Evolutionary conservation across 2,113 vertebrate genomes (phyloP).

Genomic region (Barbus barbus): DNA sequence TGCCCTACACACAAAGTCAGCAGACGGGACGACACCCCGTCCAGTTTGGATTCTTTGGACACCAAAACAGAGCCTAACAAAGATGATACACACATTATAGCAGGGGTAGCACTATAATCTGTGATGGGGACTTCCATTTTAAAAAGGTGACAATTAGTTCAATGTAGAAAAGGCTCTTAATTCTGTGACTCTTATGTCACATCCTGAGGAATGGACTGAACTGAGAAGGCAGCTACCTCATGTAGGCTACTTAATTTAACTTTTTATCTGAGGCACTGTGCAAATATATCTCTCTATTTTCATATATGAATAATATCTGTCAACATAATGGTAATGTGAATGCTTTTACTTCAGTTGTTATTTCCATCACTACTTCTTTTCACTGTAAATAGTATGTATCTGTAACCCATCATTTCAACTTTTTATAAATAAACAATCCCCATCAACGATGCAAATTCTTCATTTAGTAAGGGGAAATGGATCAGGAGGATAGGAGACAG

Average conservation of each 20-base stretch:
- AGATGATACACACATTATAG: constrained; percentile 61
- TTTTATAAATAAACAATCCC: too few species aligned
- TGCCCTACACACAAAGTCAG: constrained; percentile 73
- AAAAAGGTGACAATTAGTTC: neutral
- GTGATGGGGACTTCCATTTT: neutral
- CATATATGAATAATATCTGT: neutral
- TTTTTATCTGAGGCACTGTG: neutral
- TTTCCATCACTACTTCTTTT: too few species aligned
- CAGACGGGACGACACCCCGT: neutral
- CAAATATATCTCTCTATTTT: neutral
- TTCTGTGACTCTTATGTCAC: neutral
- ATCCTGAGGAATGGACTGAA: neutral
- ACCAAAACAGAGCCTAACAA: constrained; percentile 55
- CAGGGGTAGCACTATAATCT: constrained; percentile 62
- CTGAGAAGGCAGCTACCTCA: constrained; percentile 8
- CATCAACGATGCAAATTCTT: too few species aligned
- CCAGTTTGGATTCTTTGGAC: constrained; percentile 49
- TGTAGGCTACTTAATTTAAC: neutral
- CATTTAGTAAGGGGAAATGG: neutral
- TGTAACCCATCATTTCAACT: neutral
- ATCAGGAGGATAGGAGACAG: too few species aligned
- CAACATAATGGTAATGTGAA: neutral
- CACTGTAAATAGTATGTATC: neutral
- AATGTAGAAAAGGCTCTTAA: neutral
- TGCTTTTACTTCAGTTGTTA: too few species aligned